Conservation (phyloP, 2,797 vertebrate species). For the Etheostoma nigrum region DNA sequence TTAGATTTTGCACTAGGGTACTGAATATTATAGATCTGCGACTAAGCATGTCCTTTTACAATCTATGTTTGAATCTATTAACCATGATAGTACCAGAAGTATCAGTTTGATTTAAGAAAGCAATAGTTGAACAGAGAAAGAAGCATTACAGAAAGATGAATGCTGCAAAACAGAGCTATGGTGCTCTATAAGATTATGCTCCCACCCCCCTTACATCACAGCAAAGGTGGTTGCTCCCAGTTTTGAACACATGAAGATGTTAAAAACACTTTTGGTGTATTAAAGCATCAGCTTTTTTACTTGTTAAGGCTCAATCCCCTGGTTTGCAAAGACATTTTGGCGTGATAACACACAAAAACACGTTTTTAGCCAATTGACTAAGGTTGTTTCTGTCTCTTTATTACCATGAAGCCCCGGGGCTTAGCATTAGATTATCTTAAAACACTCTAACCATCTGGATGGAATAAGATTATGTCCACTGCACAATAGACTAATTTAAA, state of each 20-base stretch:
- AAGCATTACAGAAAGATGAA: not conserved
- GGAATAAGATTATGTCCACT: too few relatives aligned
- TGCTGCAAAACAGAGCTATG: not conserved
- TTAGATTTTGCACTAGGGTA: not conserved
- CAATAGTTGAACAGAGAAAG: not conserved
- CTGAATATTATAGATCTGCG: not conserved
- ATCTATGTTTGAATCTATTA: not conserved
- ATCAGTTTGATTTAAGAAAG: not conserved
- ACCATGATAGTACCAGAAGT: not conserved
- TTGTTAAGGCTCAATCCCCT: not conserved
- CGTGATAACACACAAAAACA: not conserved
- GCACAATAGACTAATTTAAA: too few relatives aligned
- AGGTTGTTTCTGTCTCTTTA: not conserved
- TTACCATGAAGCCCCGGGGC: too few relatives aligned
- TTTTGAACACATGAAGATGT: not conserved
- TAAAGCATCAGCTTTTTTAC: not conserved
- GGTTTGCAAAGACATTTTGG: not conserved
- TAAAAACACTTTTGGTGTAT: not conserved
- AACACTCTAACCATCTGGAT: too few relatives aligned
- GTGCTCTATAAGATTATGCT: too few relatives aligned
- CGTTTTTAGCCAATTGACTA: not conserved
- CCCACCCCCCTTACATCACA: not conserved
- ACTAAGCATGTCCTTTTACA: not conserved
- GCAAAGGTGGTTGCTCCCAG: not conserved
- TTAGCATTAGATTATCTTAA: too few relatives aligned